Evolutionary conservation across 2,888 invertebrate genomes (phyloP), one percentile per base, ranked within the genome.

Genomic region (Synanthedon vespiformis): DNA sequence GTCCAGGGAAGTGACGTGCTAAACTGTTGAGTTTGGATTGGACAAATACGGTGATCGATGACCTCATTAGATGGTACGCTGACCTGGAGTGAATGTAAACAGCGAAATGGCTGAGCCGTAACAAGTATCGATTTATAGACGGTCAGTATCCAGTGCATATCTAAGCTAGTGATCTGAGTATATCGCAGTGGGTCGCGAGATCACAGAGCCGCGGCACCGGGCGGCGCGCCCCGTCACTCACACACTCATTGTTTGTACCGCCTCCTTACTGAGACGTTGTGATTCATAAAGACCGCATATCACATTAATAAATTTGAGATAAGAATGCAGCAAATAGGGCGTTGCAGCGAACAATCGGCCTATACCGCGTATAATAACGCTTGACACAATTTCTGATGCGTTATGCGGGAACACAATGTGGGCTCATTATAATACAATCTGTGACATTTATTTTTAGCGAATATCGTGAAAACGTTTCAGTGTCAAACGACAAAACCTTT

Each of bases 261-360:
- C 65, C 72, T 69, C 50, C 52, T 55, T 54, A 10, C 52, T 55
- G 55, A 74, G 77, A 75, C 72, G 67, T 69, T 74, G 77, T 84
- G 82, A 84, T 77, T 83, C 84, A 85, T 82, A 63, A 34, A 67
- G 61, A 61, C 64, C 64, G 70, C 71, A 77, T 72, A 61, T 64
- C 65, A 71, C 71, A 77, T 72, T 73, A 73, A 22, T 74, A 74
- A 74, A 71, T 76, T 78, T 68, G 64, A 73, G 83, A 83, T 83
- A 81, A 82, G 79, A 80, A 74, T 77, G 75, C 76, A 76, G 71
- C 73, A 80, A 83, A 81, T 80, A 76, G 82, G 79, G 73, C 84
- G 79, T 74, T 80, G 76, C 80, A 69, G 68, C 68, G 72, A 69
- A 77, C 78, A 77, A 75, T 77, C 71, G 69, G 59, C 61, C 68